These are phyloP conservation scores for Catonia carolina DNA, from an alignment of 2,888 invertebrate genomes.

Conservation along the genomic window DNA sequence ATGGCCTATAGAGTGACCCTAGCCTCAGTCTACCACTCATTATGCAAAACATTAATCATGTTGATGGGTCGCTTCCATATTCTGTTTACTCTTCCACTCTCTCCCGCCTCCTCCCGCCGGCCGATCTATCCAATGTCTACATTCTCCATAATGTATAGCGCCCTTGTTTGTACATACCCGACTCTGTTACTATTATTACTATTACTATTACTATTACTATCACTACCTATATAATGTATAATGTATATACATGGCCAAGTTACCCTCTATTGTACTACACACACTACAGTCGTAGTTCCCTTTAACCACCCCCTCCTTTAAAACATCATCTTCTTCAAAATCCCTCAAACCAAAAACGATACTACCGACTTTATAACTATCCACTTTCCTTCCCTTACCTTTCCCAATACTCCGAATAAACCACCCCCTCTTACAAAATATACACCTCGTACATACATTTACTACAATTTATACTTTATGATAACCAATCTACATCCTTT, in stretches of 20 bases:
- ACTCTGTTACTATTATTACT: constrained; percentile 2
- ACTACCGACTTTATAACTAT: too few relatives aligned
- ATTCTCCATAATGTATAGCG: constrained; percentile 25
- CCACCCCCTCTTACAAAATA: too few relatives aligned
- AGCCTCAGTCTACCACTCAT: constrained; percentile 23
- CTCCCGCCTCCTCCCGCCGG: too few relatives aligned
- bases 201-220: not conserved
- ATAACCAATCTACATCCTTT: too few relatives aligned
- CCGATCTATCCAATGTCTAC: constrained; percentile 27
- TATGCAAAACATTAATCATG: constrained; percentile 27
- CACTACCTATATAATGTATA: constrained; percentile 22
- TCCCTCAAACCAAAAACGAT: too few relatives aligned
- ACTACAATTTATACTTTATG: too few relatives aligned
- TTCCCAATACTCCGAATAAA: too few relatives aligned
- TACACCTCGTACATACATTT: too few relatives aligned
- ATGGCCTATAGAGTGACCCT: constrained; percentile 3
- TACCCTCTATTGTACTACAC: constrained; percentile 23
- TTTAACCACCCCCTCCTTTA: too few relatives aligned
- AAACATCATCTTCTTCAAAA: too few relatives aligned
- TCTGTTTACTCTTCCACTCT: constrained; percentile 22
- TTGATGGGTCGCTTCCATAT: constrained; percentile 25
- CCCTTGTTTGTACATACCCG: constrained; percentile 19
- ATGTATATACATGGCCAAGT: constrained; percentile 25
- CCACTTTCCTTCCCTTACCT: too few relatives aligned
- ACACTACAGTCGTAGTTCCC: too few relatives aligned